phyloP scores from a whole-genome alignment of 2,113 vertebrate species.

The Atherinomorus stipes region DNA sequence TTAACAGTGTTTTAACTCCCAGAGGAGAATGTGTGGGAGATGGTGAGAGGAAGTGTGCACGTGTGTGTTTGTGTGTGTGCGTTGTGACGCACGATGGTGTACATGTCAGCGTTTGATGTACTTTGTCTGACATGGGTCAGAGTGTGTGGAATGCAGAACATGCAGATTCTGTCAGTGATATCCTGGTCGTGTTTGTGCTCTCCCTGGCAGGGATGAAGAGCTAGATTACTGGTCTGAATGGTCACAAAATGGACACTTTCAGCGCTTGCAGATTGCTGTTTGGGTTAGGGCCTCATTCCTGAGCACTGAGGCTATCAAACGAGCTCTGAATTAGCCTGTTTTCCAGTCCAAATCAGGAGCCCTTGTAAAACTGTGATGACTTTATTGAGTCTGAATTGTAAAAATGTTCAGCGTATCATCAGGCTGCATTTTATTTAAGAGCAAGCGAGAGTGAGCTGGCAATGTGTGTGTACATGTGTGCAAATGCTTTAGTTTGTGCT shows the following conservation, averaged over 20 bases:
- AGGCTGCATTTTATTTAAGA: conserved; percentile 44
- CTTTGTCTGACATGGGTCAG: conserved; percentile 64
- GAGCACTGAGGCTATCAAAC: conserved; percentile 41
- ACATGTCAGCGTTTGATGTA: conserved; percentile 65
- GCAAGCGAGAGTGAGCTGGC: conserved; percentile 19
- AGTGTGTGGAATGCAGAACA: conserved; percentile 71
- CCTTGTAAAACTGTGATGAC: conserved; percentile 46
- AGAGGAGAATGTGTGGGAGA: conserved; percentile 79
- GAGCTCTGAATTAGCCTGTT: conserved; percentile 27
- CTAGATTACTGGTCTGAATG: conserved; percentile 14
- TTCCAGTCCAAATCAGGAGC: conserved; percentile 55
- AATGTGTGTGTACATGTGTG: conserved; percentile 28
- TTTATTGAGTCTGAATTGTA: conserved; percentile 58
- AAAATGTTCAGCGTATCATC: conserved; percentile 49
- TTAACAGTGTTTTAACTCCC: conserved; percentile 78
- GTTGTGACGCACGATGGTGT: conserved; percentile 55
- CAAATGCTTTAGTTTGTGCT: conserved; percentile 48
- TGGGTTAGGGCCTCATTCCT: conserved; percentile 51
- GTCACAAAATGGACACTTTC: conserved; percentile 28
- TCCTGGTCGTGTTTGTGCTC: conserved; percentile 23
- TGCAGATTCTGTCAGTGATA: conserved; percentile 64
- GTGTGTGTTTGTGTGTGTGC: conserved; percentile 28
- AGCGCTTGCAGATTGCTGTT: conserved; percentile 16
- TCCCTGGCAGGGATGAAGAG: conserved; percentile 17
- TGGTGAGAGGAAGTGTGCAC: conserved; percentile 66